A percentile compares a stretch with the other conserved stretches of the same genome.
These are phyloP conservation scores for Epinephelus malabaricus DNA, from an alignment of 2,797 vertebrate genomes.

Conservation along the genomic window DNA sequence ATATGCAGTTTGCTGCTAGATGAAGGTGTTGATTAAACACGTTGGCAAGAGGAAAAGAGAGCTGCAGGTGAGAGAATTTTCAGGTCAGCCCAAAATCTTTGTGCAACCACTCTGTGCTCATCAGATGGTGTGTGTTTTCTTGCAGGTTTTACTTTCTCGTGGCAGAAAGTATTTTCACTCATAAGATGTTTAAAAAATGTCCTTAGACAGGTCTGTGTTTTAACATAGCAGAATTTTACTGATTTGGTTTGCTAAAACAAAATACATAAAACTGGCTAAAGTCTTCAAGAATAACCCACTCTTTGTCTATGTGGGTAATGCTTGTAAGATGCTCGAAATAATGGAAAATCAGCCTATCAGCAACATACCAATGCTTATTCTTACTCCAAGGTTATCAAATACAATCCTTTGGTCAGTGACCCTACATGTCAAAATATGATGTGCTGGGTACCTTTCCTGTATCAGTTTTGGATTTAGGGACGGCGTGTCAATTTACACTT, in stretches of 20 bases:
- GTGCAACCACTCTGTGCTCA: background rate
- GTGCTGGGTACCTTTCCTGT: no score
- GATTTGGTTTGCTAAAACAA: background rate
- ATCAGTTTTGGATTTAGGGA: no score
- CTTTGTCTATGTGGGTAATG: no score
- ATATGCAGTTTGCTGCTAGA: constrained; percentile 48
- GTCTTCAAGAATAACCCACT: background rate
- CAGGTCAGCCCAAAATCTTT: constrained; percentile 29
- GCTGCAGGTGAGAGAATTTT: constrained; percentile 33
- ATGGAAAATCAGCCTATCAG: no score
- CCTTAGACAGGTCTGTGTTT: background rate
- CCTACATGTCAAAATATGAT: no score
- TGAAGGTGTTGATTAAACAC: constrained; percentile 78
- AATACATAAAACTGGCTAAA: background rate
- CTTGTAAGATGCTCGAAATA: no score
- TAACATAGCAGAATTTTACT: background rate
- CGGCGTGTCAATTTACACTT: no score
- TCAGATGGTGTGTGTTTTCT: constrained; percentile 19
- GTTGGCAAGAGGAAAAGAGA: constrained; percentile 24
- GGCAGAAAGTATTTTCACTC: background rate
- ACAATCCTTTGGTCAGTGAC: no score
- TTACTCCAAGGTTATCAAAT: no score
- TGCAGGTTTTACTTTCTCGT: background rate
- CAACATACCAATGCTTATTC: no score
- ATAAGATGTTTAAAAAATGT: background rate